Base-by-base conservation (phyloP, 1,140 invertebrate species). In the Ylistrum balloti region DNA sequence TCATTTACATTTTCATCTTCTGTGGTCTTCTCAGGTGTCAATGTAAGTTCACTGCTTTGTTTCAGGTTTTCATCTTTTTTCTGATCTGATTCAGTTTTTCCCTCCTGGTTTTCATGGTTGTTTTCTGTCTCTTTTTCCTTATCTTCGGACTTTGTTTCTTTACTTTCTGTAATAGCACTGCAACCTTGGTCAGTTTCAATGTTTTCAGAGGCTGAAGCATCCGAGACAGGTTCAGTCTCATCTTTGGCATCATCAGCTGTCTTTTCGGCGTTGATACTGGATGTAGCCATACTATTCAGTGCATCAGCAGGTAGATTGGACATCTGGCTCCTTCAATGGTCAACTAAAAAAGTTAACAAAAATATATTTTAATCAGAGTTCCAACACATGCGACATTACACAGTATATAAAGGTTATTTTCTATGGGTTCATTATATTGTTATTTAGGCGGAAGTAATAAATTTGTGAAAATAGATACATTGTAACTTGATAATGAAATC, bases 91-190 rank as follows among this genome's bases (percentile, higher is more conserved):
- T 9, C 13, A 35, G 45, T 90, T 90, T 45, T 7, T 87, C n/a
- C n/a, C 86, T 0, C 74, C 35, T 87, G 45, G n/a, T n/a, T n/a
- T n/a, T n/a, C 15, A 15, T n/a, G 15, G 35, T 0, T 11, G 35
- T 87, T 45, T 87, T 90, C 28, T 74, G 32, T 34, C 33, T 20
- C 48, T 17, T 85, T 88, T 0, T 74, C 48, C 28, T 87, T n/a
- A n/a, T 35, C 88, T 38, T 33, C 87, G 20, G 85, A 20, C n/a
- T 74, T 33, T n/a, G 22, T n/a, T 33, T 85, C 85, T 38, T 90
- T 33, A 28, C 13, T 38, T 41, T 85, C 45, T 87, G 74, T 20
- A 32, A 1, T 22, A 33, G 86, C 41, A 13, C 20, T 34, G 28
- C 74, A 28, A 35, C 28, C 0, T 85, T 85, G 87, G n/a, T 74